phyloP scores from a whole-genome alignment of 2,797 vertebrate genomes.

The Typhlichthys eigenmanni region DNA sequence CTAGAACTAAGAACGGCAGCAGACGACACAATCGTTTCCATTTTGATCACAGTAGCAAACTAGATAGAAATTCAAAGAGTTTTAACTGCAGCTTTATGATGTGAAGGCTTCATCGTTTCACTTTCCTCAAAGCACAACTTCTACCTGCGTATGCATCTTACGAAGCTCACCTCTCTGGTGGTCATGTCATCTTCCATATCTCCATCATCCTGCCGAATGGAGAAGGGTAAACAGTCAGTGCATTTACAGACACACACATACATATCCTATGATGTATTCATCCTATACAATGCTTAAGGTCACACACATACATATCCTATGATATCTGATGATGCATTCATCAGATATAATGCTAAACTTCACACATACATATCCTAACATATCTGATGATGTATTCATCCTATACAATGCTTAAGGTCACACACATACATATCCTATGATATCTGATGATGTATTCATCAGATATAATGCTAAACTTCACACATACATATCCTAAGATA shows the following conservation, averaged over 20 bases:
- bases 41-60: no score
- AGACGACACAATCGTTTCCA: background rate
- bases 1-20: no score
- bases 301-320: background rate
- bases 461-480: no score
- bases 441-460: no score
- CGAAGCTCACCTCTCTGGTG: conserved; percentile 76
- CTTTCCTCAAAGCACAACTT: background rate
- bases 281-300: no score
- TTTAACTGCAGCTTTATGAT: background rate
- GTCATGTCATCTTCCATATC: conserved; percentile 83
- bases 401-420: background rate
- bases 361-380: no score
- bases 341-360: no score
- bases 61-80: no score
- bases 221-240: conserved; percentile 18
- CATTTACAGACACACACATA: background rate
- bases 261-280: no score
- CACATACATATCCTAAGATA: no score
- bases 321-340: no score
- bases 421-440: background rate
- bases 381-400: no score
- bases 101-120: background rate
- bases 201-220: conserved; percentile 67
- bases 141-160: background rate